Evolutionary conservation across 2,797 vertebrate genomes (phyloP).

Genomic region (Calcarius lapponicus): DNA sequence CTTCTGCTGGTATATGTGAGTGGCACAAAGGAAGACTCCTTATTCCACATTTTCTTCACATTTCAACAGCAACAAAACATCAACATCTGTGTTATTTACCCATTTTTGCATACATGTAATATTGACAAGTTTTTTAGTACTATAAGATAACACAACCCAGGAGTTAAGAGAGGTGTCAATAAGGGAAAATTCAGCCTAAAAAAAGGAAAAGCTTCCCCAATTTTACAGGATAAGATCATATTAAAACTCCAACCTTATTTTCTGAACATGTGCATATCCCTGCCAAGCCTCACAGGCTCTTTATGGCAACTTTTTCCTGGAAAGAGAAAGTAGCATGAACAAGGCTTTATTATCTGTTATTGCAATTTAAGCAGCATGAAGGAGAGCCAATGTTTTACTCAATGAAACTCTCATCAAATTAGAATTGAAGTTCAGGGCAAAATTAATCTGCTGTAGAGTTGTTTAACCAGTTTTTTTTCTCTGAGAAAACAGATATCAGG

Average conservation of each 20-base stretch:
- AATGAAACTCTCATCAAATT: background rate
- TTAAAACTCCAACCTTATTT: background rate
- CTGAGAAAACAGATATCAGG: background rate
- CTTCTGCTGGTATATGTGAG: background rate
- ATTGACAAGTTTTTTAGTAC: background rate
- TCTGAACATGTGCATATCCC: rapidly evolving
- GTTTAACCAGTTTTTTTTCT: background rate
- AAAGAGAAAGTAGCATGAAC: background rate
- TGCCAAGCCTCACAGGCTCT: slow-evolving; percentile 4
- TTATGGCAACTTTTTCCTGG: background rate
- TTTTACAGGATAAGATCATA: background rate
- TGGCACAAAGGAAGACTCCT: background rate
- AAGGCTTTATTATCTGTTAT: slow-evolving; percentile 24
- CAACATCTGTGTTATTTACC: background rate
- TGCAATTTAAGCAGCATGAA: background rate
- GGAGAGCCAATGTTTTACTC: background rate
- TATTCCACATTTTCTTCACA: background rate
- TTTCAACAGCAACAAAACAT: background rate
- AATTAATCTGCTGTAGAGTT: background rate
- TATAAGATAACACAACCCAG: background rate
- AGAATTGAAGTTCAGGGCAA: background rate
- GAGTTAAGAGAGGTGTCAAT: background rate
- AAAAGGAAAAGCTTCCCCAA: background rate
- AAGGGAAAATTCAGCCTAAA: background rate
- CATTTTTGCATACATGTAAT: background rate